Conservation (phyloP, 2,797 vertebrate genomes). For the Thamnophis elegans region DNA sequence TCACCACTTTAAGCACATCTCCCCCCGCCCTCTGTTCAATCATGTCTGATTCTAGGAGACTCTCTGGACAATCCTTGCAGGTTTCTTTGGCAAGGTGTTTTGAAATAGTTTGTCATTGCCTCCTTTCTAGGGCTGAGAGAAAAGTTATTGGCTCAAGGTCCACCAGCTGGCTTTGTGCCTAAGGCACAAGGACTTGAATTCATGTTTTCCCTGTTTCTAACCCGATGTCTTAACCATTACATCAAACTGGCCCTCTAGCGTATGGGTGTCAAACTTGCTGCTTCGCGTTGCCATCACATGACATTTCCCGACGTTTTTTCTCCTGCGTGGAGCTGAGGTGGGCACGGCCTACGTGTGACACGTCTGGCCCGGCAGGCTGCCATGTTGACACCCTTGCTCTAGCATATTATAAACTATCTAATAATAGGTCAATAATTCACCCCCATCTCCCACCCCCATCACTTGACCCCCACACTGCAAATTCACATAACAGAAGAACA, state of each 20-base stretch:
- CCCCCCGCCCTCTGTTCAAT: not conserved
- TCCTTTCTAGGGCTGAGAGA: not conserved
- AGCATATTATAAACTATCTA: not conserved
- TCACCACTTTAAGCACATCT: not conserved
- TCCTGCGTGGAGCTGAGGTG: too few relatives aligned
- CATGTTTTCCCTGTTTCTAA: not conserved
- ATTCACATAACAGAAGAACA: not conserved
- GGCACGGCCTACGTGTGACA: fast-evolving
- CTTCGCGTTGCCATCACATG: too few relatives aligned
- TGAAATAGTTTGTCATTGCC: not conserved
- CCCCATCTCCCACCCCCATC: not conserved
- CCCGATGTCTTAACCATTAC: not conserved
- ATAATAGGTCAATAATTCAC: not conserved
- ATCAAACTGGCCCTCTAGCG: not conserved
- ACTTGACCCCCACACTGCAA: not conserved
- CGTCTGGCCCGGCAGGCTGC: fast-evolving
- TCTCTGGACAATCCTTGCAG: not conserved
- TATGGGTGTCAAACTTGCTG: not conserved
- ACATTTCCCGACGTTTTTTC: too few relatives aligned
- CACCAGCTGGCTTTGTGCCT: not conserved
- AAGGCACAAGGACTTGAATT: not conserved
- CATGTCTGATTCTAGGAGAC: not conserved
- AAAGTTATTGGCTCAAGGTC: not conserved
- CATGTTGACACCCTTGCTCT: not conserved
- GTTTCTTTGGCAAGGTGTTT: not conserved